Evolutionary conservation across 2,888 invertebrate species (phyloP).

Genomic region (Pristionchus arcanus): DNA sequence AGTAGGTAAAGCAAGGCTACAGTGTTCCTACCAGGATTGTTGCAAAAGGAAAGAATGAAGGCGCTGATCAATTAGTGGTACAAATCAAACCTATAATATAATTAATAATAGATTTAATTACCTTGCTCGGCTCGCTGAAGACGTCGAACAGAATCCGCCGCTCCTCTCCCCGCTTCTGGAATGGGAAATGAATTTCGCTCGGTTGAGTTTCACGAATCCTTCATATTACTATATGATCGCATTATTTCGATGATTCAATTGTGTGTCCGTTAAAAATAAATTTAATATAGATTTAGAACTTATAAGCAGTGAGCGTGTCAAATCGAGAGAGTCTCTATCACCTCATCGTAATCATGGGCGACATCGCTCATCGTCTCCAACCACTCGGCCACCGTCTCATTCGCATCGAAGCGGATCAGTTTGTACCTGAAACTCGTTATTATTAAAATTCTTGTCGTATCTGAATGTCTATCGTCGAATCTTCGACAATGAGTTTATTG

Average conservation of each 20-base stretch:
- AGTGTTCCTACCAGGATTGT: not conserved
- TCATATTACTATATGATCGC: too few relatives aligned
- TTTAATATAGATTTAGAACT: too few relatives aligned
- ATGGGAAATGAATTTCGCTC: not conserved
- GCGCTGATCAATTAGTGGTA: too few relatives aligned
- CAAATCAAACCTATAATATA: too few relatives aligned
- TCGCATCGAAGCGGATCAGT: conserved; percentile 58
- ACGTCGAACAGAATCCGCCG: conserved; percentile 67
- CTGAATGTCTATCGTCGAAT: too few relatives aligned
- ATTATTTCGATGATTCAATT: too few relatives aligned
- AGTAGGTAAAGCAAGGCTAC: too few relatives aligned
- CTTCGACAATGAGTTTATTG: too few relatives aligned
- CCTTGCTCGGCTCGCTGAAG: conserved; percentile 71
- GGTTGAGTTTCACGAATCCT: not conserved
- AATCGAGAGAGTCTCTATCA: not conserved
- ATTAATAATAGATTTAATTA: not conserved
- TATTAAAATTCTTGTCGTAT: too few relatives aligned
- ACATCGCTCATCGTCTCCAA: conserved; percentile 57
- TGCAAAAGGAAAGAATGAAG: too few relatives aligned
- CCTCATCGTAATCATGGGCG: conserved; percentile 57
- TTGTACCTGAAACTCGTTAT: conserved; percentile 61
- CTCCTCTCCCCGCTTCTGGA: conserved; percentile 42
- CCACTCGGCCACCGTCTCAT: conserved; percentile 59
- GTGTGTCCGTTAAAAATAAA: too few relatives aligned
- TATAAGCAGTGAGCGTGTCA: too few relatives aligned